A percentile compares a stretch with the other conserved stretches of the same genome.
phyloP scores from a whole-genome alignment of 2,797 vertebrate species.

The Poecile montanus region DNA sequence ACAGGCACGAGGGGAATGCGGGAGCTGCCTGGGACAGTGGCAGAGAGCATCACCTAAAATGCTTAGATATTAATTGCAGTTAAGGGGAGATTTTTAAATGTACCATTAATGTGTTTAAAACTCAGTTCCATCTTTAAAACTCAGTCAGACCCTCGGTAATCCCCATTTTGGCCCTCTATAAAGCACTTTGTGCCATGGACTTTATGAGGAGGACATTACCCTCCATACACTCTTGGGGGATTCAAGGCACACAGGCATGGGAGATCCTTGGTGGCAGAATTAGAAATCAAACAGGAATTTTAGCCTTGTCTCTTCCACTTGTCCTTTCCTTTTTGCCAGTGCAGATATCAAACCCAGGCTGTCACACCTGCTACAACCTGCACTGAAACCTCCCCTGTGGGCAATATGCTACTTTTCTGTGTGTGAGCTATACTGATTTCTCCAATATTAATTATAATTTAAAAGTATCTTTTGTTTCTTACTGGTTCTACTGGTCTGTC shows the following conservation, averaged over 20 bases:
- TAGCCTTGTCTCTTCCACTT: background rate
- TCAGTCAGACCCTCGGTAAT: background rate
- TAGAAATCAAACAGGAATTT: background rate
- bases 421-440: background rate
- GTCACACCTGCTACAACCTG: background rate
- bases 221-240: background rate
- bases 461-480: background rate
- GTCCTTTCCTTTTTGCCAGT: background rate
- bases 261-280: background rate
- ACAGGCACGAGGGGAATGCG: fast-evolving
- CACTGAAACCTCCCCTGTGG: background rate
- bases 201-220: background rate
- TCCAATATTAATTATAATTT: background rate
- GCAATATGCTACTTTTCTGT: background rate
- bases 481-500: background rate
- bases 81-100: background rate
- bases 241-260: background rate
- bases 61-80: background rate
- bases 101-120: fast-evolving
- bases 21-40: background rate
- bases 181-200: background rate
- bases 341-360: background rate
- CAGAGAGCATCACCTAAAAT: background rate
- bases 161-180: background rate
- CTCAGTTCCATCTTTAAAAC: background rate